These are phyloP conservation scores for Porites cylindrica DNA, from an alignment of 92 coral and sea anemone species.

Conservation along the genomic window DNA sequence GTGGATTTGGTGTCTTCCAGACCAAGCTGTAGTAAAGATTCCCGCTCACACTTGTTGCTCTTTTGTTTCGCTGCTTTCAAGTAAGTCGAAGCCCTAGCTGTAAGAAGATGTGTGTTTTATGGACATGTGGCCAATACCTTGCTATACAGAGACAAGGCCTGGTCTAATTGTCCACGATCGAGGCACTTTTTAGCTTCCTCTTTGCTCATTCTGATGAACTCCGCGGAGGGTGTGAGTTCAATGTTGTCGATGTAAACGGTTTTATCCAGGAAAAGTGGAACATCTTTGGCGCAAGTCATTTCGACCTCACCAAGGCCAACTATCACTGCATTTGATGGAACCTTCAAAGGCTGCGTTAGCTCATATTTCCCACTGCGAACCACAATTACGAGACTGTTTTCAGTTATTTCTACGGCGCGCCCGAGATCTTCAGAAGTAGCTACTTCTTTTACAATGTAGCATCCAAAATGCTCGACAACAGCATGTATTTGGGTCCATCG, in stretches of 20 bases:
- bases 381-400: too few species aligned
- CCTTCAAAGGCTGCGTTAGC: neutral
- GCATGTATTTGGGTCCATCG: too few species aligned
- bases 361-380: too few species aligned
- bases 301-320: conserved; percentile 20
- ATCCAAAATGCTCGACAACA: too few species aligned
- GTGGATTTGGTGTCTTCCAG: neutral
- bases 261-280: conserved; percentile 1
- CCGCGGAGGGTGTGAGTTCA: neutral
- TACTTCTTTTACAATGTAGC: too few species aligned
- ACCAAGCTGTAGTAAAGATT: neutral
- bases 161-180: neutral
- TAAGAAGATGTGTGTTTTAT: neutral
- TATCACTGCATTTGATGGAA: neutral
- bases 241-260: conserved; percentile 13
- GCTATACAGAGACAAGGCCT: neutral
- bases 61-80: neutral
- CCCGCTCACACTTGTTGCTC: neutral
- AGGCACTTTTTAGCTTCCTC: neutral
- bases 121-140: neutral
- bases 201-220: neutral
- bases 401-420: too few species aligned
- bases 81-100: neutral
- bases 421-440: too few species aligned
- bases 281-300: neutral